Evolutionary conservation across 2,888 invertebrate species (phyloP), one percentile per base, ranked within the genome.

Genomic region (Morpho deidamia): DNA sequence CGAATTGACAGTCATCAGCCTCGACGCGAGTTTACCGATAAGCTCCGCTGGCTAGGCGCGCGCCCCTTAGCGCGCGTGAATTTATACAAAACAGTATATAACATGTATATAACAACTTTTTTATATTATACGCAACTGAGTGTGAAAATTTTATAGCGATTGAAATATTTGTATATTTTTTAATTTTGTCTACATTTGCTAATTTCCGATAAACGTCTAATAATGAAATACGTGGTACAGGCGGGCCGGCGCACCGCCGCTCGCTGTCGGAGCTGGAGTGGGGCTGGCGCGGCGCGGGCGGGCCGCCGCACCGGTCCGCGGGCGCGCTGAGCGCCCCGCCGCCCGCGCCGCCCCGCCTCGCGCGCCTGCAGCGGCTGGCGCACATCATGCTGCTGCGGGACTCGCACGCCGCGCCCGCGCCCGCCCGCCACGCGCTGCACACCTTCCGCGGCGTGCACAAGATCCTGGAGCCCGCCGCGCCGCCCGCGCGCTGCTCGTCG

Each of bases 361-460:
- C 81, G 54, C 89, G 91, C 59, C 91, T 94, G 52, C 91, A 92
- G 54, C 93, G 94, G 65, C 93, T 96, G 8, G 96, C 95, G 48
- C 95, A 96, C 82, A 94, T 95, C 58, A 97, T 97, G 94, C 94
- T 96, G 76, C 91, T 94, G 64, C 93, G 95, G 65, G 96, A 96
- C 87, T 92, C 94, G 51, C 95, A 95, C 81, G 95, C 96, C 76
- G 94, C 93, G 70, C 95, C 81, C 53, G 72, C 71, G 53, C 75
- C 81, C 49, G 91, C 91, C 60, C 91, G 92, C 44, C 95, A 95
- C 92, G 94, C 95, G 8, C 90, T 96, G 46, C 93, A 93, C 66
- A 93, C 94, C 66, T 93, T 94, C 79, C 92, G 95, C 60, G 96
- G 96, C 62, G 95, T 96, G 51, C 94, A 94, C 81, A 95, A 95